Conservation (phyloP, 2,113 vertebrate genomes). For the Pelecanoides urinatrix region DNA sequence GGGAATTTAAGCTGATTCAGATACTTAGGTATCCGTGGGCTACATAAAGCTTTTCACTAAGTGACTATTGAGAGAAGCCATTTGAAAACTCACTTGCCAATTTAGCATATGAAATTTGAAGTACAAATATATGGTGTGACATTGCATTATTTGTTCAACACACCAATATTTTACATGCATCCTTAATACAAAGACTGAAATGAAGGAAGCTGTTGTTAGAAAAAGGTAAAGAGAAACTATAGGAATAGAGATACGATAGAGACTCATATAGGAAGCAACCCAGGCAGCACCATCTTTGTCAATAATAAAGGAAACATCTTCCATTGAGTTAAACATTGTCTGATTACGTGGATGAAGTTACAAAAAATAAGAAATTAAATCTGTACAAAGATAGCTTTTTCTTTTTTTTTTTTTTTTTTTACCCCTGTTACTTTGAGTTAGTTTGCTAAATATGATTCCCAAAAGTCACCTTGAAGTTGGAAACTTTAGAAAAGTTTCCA, state of each 20-base stretch:
- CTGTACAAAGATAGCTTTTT: not conserved
- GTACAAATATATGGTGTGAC: not conserved
- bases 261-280: accelerated
- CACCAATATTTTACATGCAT: not conserved
- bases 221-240: not conserved
- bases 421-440: not conserved
- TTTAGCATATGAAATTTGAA: not conserved
- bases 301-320: not conserved
- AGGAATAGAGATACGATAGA: not conserved
- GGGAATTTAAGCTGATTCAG: not conserved
- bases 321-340: not conserved
- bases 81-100: not conserved
- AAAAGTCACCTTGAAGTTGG: not conserved
- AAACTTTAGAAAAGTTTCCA: not conserved
- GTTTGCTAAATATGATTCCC: not conserved
- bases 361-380: not conserved
- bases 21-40: not conserved
- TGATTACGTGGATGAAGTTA: not conserved
- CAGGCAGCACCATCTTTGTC: not conserved
- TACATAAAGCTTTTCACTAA: not conserved
- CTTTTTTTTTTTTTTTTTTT: too few species aligned
- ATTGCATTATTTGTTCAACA: not conserved
- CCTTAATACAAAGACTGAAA: not conserved
- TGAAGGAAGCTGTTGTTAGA: not conserved
- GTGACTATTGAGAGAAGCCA: not conserved